Conservation (phyloP, 2,113 vertebrate genomes). For the Regulus satrapa region DNA sequence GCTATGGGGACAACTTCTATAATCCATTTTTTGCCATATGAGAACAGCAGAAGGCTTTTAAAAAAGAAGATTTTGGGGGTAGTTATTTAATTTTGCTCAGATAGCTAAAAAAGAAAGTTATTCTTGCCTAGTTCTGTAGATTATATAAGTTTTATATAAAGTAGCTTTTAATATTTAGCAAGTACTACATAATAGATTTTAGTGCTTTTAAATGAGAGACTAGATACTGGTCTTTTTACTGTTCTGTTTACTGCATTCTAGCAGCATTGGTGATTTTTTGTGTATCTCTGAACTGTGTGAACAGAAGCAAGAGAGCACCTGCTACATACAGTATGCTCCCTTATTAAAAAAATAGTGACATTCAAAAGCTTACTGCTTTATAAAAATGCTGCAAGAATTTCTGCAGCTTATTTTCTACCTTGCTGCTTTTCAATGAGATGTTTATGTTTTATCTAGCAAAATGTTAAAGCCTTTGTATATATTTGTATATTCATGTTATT, state of each 20-base stretch:
- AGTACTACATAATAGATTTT: neutral
- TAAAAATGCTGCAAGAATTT: neutral
- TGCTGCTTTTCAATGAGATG: neutral
- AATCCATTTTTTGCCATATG: neutral
- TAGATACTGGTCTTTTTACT: neutral
- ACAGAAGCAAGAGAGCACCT: neutral
- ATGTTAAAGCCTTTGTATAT: neutral
- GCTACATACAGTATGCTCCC: rapidly evolving
- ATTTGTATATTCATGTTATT: neutral
- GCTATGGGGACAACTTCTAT: neutral
- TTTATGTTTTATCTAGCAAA: neutral
- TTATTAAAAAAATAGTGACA: neutral
- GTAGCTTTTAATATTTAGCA: neutral
- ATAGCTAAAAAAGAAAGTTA: neutral
- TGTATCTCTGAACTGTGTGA: neutral
- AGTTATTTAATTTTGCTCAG: neutral
- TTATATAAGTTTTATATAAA: neutral
- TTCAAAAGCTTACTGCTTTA: neutral
- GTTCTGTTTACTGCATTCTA: too few relatives aligned
- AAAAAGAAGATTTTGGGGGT: neutral
- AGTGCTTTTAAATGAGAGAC: neutral
- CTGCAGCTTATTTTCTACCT: neutral
- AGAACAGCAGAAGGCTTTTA: neutral
- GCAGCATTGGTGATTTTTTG: neutral
- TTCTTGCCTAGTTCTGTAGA: neutral